phyloP scores from a whole-genome alignment of 1,140 invertebrate species.

The Pentalonia nigronervosa region DNA sequence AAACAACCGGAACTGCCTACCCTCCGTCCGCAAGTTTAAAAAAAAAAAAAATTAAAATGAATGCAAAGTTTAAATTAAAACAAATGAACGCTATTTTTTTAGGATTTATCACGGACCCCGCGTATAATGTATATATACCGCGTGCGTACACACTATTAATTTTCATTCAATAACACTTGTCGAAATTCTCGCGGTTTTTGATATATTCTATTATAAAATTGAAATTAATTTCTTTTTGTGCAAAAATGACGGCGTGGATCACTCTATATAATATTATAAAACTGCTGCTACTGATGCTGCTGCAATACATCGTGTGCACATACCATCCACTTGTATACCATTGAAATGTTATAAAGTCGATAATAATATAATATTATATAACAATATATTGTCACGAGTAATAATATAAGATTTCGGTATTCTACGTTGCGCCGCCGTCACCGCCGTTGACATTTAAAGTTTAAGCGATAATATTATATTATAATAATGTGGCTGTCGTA shows the following conservation, averaged over 20 bases:
- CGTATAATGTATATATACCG: not conserved
- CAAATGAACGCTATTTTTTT: conserved; percentile 47
- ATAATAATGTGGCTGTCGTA: conserved; percentile 47
- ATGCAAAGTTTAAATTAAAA: conserved; percentile 51
- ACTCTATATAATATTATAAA: not conserved
- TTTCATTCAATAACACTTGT: conserved; percentile 30
- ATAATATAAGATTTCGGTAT: conserved; percentile 16
- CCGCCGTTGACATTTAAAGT: conserved; percentile 55
- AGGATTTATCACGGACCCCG: not conserved
- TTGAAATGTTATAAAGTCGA: conserved; percentile 2
- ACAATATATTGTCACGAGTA: not conserved
- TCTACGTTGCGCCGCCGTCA: not conserved
- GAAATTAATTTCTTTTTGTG: not conserved
- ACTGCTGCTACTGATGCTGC: not conserved
- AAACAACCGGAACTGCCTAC: conserved; percentile 39
- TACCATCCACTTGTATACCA: not conserved
- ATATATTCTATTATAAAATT: not conserved
- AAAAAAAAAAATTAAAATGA: not conserved
- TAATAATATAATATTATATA: not conserved
- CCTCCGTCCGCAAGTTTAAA: not conserved
- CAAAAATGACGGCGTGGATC: not conserved
- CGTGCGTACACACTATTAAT: conserved; percentile 22
- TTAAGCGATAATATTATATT: conserved; percentile 23
- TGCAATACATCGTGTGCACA: not conserved
- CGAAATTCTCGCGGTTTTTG: not conserved